Evolutionary conservation across 1,140 invertebrate species (phyloP).

Genomic region (Arion vulgaris): DNA sequence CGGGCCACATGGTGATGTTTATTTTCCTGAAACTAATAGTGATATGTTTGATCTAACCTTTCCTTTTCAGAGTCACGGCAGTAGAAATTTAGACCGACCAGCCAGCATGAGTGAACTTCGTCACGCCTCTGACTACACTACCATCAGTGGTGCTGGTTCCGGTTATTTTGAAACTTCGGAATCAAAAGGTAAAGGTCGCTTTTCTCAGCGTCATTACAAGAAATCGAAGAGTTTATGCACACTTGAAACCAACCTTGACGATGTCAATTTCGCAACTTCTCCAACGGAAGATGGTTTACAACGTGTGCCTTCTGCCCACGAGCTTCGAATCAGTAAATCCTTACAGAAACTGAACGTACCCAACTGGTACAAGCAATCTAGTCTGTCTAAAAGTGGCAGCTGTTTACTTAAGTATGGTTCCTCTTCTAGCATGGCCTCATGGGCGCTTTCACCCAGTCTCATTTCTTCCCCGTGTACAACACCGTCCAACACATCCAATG

Average conservation of each 20-base stretch:
- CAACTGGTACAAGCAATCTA: conserved; percentile 92
- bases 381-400: conserved; percentile 63
- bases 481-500: conserved; percentile 48
- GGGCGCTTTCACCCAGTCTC: conserved; percentile 53
- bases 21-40: conserved; percentile 59
- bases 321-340: conserved; percentile 91
- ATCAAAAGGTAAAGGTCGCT: conserved; percentile 53
- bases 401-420: conserved; percentile 59
- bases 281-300: conserved; percentile 74
- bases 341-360: conserved; percentile 93
- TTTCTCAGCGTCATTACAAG: conserved; percentile 58
- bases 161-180: not conserved
- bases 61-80: conserved; percentile 52
- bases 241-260: conserved; percentile 66
- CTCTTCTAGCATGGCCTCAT: conserved; percentile 59
- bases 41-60: conserved; percentile 60
- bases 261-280: conserved; percentile 47
- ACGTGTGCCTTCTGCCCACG: conserved; percentile 83
- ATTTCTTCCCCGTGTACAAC: conserved; percentile 64
- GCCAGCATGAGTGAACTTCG: conserved; percentile 66
- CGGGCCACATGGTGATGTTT: conserved; percentile 49
- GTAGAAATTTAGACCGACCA: conserved; percentile 51
- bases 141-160: conserved; percentile 14
- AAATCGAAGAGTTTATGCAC: conserved; percentile 69
- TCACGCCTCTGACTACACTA: conserved; percentile 38